A percentile compares a stretch with the other conserved stretches of the same genome.
These are phyloP conservation scores for Pseudochirops corinnae DNA, from an alignment of 2,797 vertebrate species.

Conservation along the genomic window DNA sequence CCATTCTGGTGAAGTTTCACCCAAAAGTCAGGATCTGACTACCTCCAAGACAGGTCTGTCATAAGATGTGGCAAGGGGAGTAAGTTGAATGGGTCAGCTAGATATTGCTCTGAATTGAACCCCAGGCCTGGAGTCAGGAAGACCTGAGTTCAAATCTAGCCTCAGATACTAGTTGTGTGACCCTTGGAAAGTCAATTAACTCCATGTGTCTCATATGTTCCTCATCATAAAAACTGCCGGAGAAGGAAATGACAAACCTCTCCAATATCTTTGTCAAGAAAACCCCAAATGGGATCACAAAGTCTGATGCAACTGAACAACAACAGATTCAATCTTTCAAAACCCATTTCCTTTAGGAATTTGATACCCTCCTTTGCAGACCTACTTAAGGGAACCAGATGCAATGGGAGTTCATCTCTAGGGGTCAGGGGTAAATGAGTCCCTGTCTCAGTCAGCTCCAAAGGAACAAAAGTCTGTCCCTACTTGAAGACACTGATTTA, in stretches of 20 bases:
- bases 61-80: not conserved
- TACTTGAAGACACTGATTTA: not conserved
- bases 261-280: not conserved
- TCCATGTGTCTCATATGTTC: not conserved
- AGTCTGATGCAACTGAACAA: not conserved
- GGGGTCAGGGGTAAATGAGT: not conserved
- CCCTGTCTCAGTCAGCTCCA: not conserved
- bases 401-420: not conserved
- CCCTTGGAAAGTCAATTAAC: not conserved
- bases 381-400: not conserved
- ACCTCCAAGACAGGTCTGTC: not conserved
- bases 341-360: not conserved
- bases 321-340: not conserved
- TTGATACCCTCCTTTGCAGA: not conserved
- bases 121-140: not conserved
- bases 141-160: not conserved
- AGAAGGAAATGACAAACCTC: not conserved
- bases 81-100: fast-evolving
- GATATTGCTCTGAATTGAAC: not conserved
- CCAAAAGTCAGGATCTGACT: not conserved
- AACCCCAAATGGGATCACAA: not conserved
- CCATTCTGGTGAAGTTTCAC: not conserved
- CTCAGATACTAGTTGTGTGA: not conserved
- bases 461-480: not conserved
- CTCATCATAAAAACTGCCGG: not conserved